Evolutionary conservation across 2,797 vertebrate species (phyloP), one percentile per base, ranked within the genome.

Genomic region (Loriculus beryllinus): DNA sequence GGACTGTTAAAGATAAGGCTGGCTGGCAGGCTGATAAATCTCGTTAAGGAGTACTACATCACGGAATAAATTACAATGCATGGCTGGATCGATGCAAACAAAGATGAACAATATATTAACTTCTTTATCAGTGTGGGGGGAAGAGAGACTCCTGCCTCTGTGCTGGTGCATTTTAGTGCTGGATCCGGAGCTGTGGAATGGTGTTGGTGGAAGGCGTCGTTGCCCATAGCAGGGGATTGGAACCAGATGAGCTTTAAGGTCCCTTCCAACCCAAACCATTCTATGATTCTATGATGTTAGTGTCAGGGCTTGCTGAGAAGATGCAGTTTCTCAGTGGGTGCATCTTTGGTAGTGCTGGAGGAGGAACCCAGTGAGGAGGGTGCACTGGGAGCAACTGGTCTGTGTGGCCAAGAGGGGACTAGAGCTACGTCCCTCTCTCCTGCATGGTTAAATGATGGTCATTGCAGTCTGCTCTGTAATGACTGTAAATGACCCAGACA

Each of bases 11-110:
- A 91, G 96, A 95, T 96, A 93, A 95, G 94, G 75, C 81, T 84
- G 68, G 23, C 81, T 87, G 95, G 79, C 94, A 94, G 94, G 90
- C 92, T 89, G 93, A 95, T 93, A 87, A 85, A 95, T 94, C 84
- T 87, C 8, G 7, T 94, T 91, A 89, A 81, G 79, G 72, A 69
- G 92, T 62, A 75, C 84, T 81, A 3, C 42, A 87, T 93, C 79
- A 60, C 4, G 3, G 62, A 91, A 84, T 92, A 89, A 94, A 92
- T 93, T 91, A 83, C 90, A 78, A 68, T 84, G 86, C 31, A 21
- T 0, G 2, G 33, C 68, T 10, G 0, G 86, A 95, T 95, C 76
- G 9, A 95, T 95, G 57, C 82, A 49, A 78, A 45, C 68, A 77
- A 63, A 92, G 81, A 93, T 81, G 84, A 85, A 56, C 88, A 75